Evolutionary conservation across 2,797 vertebrate species (phyloP).

Genomic region (Propithecus perrieri): DNA sequence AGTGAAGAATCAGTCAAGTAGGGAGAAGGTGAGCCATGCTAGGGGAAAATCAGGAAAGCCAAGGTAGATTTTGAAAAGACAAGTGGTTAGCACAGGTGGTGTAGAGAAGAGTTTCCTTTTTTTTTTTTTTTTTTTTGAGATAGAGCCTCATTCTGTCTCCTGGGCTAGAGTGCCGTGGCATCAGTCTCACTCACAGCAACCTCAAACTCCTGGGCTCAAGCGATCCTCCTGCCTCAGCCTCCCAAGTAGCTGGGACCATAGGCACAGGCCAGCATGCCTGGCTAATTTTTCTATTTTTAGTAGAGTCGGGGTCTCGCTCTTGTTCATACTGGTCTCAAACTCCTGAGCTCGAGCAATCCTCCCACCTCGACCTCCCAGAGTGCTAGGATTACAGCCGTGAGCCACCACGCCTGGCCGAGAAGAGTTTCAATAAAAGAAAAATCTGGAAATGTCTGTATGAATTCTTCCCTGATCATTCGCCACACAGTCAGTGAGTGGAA

Average conservation of each 20-base stretch:
- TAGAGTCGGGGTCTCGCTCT: no score
- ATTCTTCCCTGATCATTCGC: neutral
- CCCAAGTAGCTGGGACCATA: no score
- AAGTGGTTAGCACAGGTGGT: neutral
- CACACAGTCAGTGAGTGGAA: neutral
- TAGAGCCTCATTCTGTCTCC: fast-evolving
- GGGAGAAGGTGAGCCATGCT: neutral
- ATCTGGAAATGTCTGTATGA: neutral
- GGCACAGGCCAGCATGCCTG: no score
- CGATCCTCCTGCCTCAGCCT: no score
- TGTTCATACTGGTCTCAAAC: no score
- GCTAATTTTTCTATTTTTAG: no score
- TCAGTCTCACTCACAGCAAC: no score
- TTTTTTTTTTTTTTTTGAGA: no score
- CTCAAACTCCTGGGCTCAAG: no score
- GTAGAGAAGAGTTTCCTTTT: neutral
- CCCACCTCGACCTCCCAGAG: no score
- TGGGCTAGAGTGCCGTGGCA: fast-evolving
- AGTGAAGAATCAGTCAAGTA: neutral
- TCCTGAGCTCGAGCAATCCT: no score
- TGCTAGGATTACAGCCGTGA: no score
- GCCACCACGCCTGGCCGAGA: neutral
- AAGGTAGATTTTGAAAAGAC: neutral
- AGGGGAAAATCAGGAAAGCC: neutral
- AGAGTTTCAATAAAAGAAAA: conserved; percentile 3